Evolutionary conservation across 1,140 invertebrate species (phyloP), one percentile per base, ranked within the genome.

Genomic region (Asobara japonica): DNA sequence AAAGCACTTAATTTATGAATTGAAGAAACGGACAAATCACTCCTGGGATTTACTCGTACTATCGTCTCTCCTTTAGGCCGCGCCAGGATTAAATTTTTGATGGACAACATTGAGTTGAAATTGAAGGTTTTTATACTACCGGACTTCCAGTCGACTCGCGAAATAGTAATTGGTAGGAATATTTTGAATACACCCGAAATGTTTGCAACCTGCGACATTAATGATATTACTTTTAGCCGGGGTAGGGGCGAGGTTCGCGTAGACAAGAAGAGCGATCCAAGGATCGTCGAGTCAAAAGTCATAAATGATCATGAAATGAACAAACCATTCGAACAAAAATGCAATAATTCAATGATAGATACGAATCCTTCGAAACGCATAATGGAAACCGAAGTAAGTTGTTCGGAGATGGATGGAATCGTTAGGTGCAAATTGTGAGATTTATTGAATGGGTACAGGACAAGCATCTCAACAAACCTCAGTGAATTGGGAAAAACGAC

Each of bases 81-180:
- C 1, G 22, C 69, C 0, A 65, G 62, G 64, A 3, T 38, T 22
- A 30, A 22, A 22, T 1, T 74, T 25, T 5, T 2, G 8, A 62
- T 71, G 3, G 69, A 75, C 20, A 45, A 38, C 7, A 64, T 75
- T 18, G 6, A 10, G 3, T 60, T 68, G 13, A 29, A 51, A 45
- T 18, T 75, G 0, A 38, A 41, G 25, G 27, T 72, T 11, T 72
- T 65, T 20, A 29, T 75, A 2, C 65, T 75, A 0, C 6, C 30
- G 0, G 73, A 75, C 16, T 25, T 70, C 1, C 29, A 74, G 8
- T 18, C 71, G 1, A 27, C 60, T 5, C 45, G 36, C 18, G 30
- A 69, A 18, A 69, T 75, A 29, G 8, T 75, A 13, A 71, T 75
- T 30, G 73, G 73, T 1, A 30, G 69, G 0, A 30, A 71, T 69